Evolutionary conservation across 2,113 vertebrate species (phyloP).

Genomic region (Neogale vison): DNA sequence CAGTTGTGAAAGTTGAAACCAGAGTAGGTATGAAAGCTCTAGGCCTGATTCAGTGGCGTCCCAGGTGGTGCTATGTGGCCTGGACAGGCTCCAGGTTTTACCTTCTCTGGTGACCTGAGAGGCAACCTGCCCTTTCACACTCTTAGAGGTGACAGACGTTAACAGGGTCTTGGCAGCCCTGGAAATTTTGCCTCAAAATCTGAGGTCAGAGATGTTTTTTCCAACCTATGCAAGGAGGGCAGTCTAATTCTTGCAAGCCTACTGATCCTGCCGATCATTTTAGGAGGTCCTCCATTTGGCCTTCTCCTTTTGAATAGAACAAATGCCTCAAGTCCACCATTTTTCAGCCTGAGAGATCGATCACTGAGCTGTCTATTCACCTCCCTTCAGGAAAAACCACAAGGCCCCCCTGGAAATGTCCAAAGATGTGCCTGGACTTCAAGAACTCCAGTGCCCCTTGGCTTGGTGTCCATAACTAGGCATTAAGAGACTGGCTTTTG

Average conservation of each 20-base stretch:
- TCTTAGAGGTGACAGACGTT: conserved; percentile 62
- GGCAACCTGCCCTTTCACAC: conserved; percentile 34
- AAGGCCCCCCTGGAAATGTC: background rate
- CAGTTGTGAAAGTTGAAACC: conserved; percentile 69
- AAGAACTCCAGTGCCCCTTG: background rate
- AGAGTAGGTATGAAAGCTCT: background rate
- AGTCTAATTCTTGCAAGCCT: background rate
- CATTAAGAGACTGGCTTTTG: background rate
- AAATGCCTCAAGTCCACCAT: background rate
- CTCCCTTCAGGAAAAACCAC: background rate
- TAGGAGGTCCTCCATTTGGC: background rate
- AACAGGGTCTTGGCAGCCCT: conserved; percentile 36
- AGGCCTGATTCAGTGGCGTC: background rate
- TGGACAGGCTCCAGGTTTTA: conserved; percentile 60
- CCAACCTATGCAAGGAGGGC: background rate
- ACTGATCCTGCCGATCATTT: background rate
- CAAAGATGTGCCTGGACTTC: background rate
- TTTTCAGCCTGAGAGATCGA: background rate
- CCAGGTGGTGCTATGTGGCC: background rate
- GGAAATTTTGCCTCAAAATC: conserved; percentile 37
- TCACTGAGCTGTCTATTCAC: background rate
- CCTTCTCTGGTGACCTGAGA: conserved; percentile 59
- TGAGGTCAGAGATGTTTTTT: conserved; percentile 60
- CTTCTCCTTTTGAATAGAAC: background rate
- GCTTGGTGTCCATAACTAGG: background rate